Evolutionary conservation across 1,140 invertebrate species (phyloP).

Genomic region (Dendrolimus punctatus): DNA sequence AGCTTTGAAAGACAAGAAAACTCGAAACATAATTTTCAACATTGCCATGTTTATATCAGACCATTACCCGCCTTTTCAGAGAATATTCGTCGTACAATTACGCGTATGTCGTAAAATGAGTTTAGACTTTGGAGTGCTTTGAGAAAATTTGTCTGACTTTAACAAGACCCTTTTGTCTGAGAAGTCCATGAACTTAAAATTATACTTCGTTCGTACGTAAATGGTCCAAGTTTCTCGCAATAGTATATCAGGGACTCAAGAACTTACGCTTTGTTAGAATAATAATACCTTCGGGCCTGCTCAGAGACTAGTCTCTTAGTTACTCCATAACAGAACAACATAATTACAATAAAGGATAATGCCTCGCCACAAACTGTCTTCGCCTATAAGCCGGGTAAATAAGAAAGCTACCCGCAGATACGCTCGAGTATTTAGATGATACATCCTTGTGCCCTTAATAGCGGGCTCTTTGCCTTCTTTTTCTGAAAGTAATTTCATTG

Average conservation of each 20-base stretch:
- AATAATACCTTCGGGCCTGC: conserved; percentile 25
- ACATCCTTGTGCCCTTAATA: too few species aligned
- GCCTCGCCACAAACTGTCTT: conserved; percentile 1
- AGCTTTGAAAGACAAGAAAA: too few species aligned
- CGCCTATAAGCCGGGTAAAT: too few species aligned
- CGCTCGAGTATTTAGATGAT: too few species aligned
- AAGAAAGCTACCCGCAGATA: too few species aligned
- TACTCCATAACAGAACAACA: conserved; percentile 1
- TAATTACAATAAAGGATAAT: conserved; percentile 13
- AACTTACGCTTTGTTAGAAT: conserved; percentile 15
- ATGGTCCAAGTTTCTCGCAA: conserved; percentile 25
- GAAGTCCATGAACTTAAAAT: conserved; percentile 16
- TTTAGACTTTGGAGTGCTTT: not conserved
- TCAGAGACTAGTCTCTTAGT: conserved; percentile 24
- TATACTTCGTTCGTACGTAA: conserved; percentile 19
- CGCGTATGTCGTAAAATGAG: too few species aligned
- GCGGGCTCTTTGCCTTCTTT: too few species aligned
- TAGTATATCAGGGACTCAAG: conserved; percentile 20
- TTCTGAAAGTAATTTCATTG: too few species aligned
- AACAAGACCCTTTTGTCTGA: conserved; percentile 6
- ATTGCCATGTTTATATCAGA: too few species aligned
- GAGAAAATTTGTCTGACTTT: conserved; percentile 3
- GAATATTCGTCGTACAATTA: too few species aligned
- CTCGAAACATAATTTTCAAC: too few species aligned
- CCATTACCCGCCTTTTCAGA: too few species aligned